phyloP scores from a whole-genome alignment of 2,113 vertebrate species.

The Ageneiosus marmoratus region DNA sequence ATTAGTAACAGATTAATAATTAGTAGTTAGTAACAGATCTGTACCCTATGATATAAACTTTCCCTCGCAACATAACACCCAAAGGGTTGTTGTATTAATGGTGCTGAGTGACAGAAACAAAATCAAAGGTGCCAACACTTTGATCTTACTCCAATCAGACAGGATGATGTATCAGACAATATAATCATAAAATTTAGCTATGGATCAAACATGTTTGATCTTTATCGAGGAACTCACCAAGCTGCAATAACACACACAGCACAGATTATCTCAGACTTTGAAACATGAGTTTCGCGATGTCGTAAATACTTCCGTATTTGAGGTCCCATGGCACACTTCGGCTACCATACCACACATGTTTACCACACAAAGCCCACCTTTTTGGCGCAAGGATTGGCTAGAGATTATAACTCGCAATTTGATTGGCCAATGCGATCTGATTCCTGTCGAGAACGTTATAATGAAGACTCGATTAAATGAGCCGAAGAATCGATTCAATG shows the following conservation, averaged over 20 bases:
- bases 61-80: not conserved
- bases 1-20: not conserved
- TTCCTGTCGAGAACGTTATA: not conserved
- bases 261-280: not conserved
- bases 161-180: not conserved
- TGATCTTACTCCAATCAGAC: not conserved
- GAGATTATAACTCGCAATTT: not conserved
- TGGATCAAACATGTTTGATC: not conserved
- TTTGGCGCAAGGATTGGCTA: not conserved
- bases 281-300: not conserved
- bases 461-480: not conserved
- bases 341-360: conserved; percentile 1
- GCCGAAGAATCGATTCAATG: not conserved
- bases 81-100: not conserved
- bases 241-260: not conserved
- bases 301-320: conserved; percentile 12
- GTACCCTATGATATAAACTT: not conserved
- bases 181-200: not conserved
- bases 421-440: not conserved
- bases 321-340: not conserved
- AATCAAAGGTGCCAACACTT: not conserved
- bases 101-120: not conserved
- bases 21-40: not conserved
- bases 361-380: not conserved
- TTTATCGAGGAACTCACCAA: not conserved